These are phyloP conservation scores for Vireo griseus DNA, from an alignment of 2,797 vertebrate genomes.

Conservation along the genomic window DNA sequence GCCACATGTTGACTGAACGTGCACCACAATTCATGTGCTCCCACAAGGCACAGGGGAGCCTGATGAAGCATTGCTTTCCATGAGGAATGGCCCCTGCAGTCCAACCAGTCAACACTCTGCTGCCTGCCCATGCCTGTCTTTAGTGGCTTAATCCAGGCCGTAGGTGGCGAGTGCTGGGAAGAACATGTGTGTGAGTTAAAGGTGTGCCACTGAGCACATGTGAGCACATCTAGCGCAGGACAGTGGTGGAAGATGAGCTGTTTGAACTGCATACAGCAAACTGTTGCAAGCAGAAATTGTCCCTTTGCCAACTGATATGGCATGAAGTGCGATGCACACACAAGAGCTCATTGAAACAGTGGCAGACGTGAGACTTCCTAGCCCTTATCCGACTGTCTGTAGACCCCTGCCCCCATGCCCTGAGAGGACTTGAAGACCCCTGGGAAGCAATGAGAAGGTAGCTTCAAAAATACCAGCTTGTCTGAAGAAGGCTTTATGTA, in stretches of 20 bases:
- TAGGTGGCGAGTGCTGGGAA: rapidly evolving
- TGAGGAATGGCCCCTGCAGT: neutral
- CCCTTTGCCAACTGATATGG: neutral
- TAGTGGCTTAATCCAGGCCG: neutral
- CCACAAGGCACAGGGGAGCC: neutral
- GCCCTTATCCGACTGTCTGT: neutral
- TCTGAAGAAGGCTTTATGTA: neutral
- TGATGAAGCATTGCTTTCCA: neutral
- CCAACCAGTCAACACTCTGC: neutral
- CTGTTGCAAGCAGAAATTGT: neutral
- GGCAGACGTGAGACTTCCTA: neutral
- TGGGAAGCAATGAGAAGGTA: neutral
- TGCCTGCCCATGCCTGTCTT: neutral
- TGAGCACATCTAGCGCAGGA: neutral
- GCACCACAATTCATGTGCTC: rapidly evolving
- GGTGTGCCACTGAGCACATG: rapidly evolving
- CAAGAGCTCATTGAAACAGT: neutral
- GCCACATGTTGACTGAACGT: neutral
- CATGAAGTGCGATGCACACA: neutral
- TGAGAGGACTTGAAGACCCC: neutral
- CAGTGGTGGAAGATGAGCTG: neutral
- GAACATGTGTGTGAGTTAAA: rapidly evolving
- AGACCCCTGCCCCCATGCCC: neutral
- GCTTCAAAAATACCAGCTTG: neutral
- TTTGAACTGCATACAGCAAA: neutral